Base-by-base conservation (phyloP, 1,140 invertebrate genomes). In the Drosophila funebris region DNA sequence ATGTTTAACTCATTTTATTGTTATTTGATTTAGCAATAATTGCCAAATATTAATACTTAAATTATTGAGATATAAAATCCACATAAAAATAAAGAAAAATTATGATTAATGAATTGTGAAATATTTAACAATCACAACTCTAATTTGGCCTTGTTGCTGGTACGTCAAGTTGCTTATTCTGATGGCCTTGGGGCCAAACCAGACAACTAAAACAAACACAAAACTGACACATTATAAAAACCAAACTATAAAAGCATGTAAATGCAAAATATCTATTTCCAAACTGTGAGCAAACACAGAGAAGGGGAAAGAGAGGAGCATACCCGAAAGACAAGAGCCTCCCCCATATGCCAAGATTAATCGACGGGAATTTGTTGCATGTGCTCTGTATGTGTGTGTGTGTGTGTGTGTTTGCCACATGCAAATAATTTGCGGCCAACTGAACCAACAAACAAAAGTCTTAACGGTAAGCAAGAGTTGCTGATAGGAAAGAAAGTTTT, bases 361-460 rank as follows among this genome's bases (percentile, higher is more conserved):
- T 84, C 82, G 82, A 69, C 44, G 18, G 43, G 64, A 48, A 44
- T 54, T 67, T 44, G 36, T 27, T 27, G 16, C 39, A 22, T 29
- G 48, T n/a, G 39, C 3, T 22, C 4, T 13, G 5, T 13, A 33
- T 20, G 56, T 7, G 29, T 50, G 24, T 22, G 24, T 14, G 52
- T 24, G 62, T 24, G 44, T 16, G 44, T 33, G 1, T 13, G 6
- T 33, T 27, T 16, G n/a, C 52, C 56, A 46, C 63, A 77, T 81
- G 72, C 77, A 87, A 84, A 84, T 84, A 87, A 84, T 84, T 87
- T 84, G 82, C 53, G 77, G 82, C 57, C 27, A 77, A 68, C 82
- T 68, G 53, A 87, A 74, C 60, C 57, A 81, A 81, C 67, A 87
- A 73, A 85, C 74, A 75, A 68, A 77, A 60, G 54, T 52, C 41